These are phyloP conservation scores for Trochalopteron elliotii DNA, from an alignment of 2,113 vertebrate species.

Conservation along the genomic window DNA sequence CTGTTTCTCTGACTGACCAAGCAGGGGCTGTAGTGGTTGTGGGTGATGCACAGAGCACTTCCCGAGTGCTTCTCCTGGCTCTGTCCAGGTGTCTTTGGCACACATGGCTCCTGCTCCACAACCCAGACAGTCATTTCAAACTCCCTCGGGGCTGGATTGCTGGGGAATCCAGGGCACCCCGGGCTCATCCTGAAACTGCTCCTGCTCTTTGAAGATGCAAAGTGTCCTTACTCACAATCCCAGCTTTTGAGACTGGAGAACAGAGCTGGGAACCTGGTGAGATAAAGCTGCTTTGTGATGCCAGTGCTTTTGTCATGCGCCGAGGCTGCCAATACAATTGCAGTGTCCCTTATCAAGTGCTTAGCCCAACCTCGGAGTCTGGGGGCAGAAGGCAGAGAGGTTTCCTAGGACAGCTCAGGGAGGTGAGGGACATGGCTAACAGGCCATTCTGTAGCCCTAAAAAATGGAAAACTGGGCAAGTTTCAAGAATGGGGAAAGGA, in stretches of 20 bases:
- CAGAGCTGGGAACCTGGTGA: slow-evolving; percentile 13
- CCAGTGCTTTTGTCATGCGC: slow-evolving; percentile 49
- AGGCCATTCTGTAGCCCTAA: background rate
- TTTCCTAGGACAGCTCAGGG: background rate
- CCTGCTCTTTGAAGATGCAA: slow-evolving; percentile 52
- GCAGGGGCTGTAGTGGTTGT: background rate
- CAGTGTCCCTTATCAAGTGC: background rate
- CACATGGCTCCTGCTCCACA: background rate
- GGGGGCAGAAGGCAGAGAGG: background rate
- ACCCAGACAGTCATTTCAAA: background rate
- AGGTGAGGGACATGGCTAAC: background rate
- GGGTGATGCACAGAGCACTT: background rate
- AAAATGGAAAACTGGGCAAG: background rate
- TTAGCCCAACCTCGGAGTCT: background rate
- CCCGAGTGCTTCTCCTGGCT: background rate
- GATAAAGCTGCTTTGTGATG: slow-evolving; percentile 48
- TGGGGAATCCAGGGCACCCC: background rate
- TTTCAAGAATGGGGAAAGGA: background rate
- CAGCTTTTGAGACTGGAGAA: background rate
- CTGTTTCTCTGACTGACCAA: background rate
- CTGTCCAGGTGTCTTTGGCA: background rate
- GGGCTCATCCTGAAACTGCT: background rate
- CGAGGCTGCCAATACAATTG: background rate
- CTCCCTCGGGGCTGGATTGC: background rate
- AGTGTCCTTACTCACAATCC: background rate